phyloP scores from a whole-genome alignment of 1,140 invertebrate species.

The Drosophila erecta region DNA sequence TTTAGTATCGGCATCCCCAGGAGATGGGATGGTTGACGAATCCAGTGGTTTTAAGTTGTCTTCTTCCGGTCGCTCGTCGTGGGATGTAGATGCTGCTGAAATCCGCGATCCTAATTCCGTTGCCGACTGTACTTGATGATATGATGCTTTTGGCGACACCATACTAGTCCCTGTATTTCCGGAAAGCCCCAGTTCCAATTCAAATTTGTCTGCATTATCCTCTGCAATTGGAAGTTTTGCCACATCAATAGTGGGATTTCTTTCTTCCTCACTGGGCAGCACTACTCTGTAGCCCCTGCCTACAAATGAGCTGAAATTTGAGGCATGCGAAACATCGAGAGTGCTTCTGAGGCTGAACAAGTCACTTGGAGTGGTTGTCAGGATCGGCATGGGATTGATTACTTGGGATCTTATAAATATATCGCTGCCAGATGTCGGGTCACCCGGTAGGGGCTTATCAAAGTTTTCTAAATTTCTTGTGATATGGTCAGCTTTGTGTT shows the following conservation, averaged over 20 bases:
- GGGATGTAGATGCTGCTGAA: neutral
- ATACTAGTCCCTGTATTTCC: neutral
- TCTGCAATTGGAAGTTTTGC: too few relatives aligned
- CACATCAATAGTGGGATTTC: neutral
- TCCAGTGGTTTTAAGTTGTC: neutral
- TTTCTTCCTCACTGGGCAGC: neutral
- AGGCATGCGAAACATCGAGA: neutral
- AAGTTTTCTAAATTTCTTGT: conserved; percentile 26
- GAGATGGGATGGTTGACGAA: neutral
- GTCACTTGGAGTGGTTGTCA: neutral
- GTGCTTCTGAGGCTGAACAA: conserved; percentile 34
- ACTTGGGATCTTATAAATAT: neutral
- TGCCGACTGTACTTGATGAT: neutral
- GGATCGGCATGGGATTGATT: neutral
- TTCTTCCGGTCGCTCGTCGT: neutral
- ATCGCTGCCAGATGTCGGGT: neutral
- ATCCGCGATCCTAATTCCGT: neutral
- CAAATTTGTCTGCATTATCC: neutral
- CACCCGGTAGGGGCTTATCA: neutral
- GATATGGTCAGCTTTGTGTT: conserved; percentile 33
- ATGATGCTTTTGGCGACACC: neutral
- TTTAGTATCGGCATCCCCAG: neutral
- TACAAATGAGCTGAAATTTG: neutral
- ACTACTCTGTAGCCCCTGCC: conserved; percentile 28
- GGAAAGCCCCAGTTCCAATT: too few relatives aligned